Base-by-base conservation (phyloP, 2,113 vertebrate genomes). In the Parus major region DNA sequence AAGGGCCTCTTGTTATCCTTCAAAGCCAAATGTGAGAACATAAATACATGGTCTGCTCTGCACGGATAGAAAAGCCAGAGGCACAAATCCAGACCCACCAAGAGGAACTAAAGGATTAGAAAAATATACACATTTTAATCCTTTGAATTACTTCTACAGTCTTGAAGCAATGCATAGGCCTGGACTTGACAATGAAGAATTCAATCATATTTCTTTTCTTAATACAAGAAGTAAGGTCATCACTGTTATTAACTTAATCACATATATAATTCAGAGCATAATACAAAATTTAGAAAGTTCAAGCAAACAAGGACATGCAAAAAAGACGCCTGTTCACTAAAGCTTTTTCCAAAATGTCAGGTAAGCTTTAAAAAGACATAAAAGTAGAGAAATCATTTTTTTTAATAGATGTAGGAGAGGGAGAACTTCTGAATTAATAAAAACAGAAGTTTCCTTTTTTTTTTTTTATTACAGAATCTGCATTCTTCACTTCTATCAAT, bases 1-100 rank as follows among this genome's bases (percentile, higher is more conserved):
- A 96, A 86, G 44, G 69, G 56, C 36, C 20, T 64, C 81, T 94
- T 91, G 44, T 80, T 84, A 94, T 90, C 75, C 89, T 97, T 94
- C 75, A 86, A 92, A 94, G 83, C 70, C 73, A 89, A 90, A 88
- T 50, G 59, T 64, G 78, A 93, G 70, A 77, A 61, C 56, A 82
- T 71, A 93, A 95, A 91, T 90, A 88, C 73, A 57, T 39, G 41
- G 44, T 73, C 35, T 86, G 39, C 76, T 82, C 75, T 73, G 89
- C 56, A 92, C 2, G 6, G 52, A 82, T 53, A 77, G 73, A 92
- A 94, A 92, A 92, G 31, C 88, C 89, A 86, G 76, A 85, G 71
- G 86, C 88, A 82, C 65, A 89, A 69, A 82, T 71, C 35, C 65
- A 95, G 81, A 71, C 79, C 75, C 20, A 85, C 46, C 73, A 85